Conservation (phyloP, 2,888 invertebrate genomes). For the Lamproptera curius region DNA sequence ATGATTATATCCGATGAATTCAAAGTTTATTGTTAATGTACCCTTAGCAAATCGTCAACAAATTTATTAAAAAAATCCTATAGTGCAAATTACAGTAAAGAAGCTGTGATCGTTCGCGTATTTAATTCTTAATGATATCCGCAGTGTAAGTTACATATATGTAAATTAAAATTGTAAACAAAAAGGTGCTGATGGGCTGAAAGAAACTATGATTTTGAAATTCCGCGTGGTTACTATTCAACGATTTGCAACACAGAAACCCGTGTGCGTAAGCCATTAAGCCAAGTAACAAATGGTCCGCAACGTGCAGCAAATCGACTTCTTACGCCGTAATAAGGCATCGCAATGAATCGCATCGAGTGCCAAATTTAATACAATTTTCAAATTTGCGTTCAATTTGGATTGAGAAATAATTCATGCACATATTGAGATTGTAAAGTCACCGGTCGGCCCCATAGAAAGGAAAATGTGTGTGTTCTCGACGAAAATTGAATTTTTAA, state of each 20-base stretch:
- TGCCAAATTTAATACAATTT: slow-evolving; percentile 7
- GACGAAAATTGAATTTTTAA: slow-evolving; percentile 7
- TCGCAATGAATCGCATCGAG: background rate
- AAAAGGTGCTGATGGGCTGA: no score
- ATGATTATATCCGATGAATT: background rate
- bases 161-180: no score
- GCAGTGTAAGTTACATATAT: no score
- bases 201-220: no score
- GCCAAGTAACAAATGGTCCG: background rate
- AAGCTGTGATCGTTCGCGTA: background rate
- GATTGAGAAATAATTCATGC: slow-evolving; percentile 4
- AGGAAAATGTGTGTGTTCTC: background rate
- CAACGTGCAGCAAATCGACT: slow-evolving; percentile 1
- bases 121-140: no score
- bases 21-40: background rate
- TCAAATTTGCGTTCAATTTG: slow-evolving; percentile 1
- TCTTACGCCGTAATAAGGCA: background rate
- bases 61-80: background rate
- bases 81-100: background rate
- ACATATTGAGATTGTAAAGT: slow-evolving; percentile 10
- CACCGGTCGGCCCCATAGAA: background rate
- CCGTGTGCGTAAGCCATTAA: background rate
- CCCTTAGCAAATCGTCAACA: background rate
- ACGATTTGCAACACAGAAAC: no score
- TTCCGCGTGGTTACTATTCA: no score